Conservation (phyloP, 2,113 vertebrate species). For the Nyctibius bracteatus region DNA sequence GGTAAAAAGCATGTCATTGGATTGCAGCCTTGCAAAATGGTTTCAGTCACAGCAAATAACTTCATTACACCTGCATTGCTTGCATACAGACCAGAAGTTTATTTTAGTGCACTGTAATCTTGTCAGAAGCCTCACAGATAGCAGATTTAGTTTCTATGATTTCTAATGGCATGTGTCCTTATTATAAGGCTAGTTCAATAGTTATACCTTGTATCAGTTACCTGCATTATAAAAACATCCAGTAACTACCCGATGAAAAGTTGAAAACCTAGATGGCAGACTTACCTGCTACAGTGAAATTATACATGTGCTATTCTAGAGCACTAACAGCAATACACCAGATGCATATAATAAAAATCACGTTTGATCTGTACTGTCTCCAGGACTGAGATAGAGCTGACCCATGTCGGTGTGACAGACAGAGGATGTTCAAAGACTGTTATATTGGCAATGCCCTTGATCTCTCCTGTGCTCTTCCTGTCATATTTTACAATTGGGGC, state of each 20-base stretch:
- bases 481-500: not conserved
- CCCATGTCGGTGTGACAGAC: not conserved
- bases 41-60: not conserved
- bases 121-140: not conserved
- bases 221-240: not conserved
- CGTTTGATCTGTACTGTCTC: constrained; percentile 27
- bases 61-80: not conserved
- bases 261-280: not conserved
- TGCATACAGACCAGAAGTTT: not conserved
- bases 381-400: constrained; percentile 8
- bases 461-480: constrained; percentile 55
- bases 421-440: constrained; percentile 29
- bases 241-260: not conserved
- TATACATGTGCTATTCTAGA: not conserved
- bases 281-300: not conserved
- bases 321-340: not conserved
- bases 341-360: constrained; percentile 13
- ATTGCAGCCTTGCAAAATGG: not conserved
- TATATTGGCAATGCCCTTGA: constrained; percentile 39
- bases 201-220: not conserved
- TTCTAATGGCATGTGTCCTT: not conserved
- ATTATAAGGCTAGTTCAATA: not conserved
- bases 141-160: not conserved
- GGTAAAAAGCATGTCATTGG: not conserved
- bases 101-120: not conserved